Base-by-base conservation (phyloP, 1,140 invertebrate species). In the Pemphigus obesinymphae region DNA sequence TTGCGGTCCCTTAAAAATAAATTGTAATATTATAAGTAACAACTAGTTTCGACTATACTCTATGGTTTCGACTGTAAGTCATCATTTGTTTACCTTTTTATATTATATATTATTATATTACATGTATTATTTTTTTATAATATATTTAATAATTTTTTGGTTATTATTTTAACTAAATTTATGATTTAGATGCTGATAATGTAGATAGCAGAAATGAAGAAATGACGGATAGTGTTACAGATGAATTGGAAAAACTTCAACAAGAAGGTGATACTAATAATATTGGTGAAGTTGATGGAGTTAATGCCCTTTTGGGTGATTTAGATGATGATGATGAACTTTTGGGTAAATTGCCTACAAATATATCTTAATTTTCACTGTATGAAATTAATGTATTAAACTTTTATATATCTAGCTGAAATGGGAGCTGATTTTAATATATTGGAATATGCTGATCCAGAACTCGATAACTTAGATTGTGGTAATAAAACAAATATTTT, bases 351-450 rank as follows among this genome's bases (percentile, higher is more conserved):
- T 83, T 15, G 26, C 20, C 23, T 50, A 23, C 43, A 40, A 23
- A 43, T 68, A 23, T 6, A 50, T 31, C 0, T n/a, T 50, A 31
- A 66, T 82, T 40, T 82, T 63, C 23, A 20, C 34, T 78, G 34
- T 61, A 72, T 89, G 13, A 29, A 45, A 17, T 29, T n/a, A n/a
- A n/a, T n/a, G n/a, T n/a, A n/a, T n/a, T n/a, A 45, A 72, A 50
- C 26, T 84, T 82, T 75, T 83, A 82, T 31, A 82, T 34, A 83
- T 83, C 13, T 89, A 89, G 95, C 93, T 45, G 93, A 95, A 89
- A 94, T 96, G 89, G 95, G 95, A 20, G 93, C 95, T 85, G 96
- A 97, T 87, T 98, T 98, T 87, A 97, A 98, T 87, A 97, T 98
- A 85, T 87, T 98, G 53, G 95, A 97, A 87, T 98, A 97, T 88